Evolutionary conservation across 2,113 vertebrate genomes (phyloP), one percentile per base, ranked within the genome.

Genomic region (Ceyx melanurus): DNA sequence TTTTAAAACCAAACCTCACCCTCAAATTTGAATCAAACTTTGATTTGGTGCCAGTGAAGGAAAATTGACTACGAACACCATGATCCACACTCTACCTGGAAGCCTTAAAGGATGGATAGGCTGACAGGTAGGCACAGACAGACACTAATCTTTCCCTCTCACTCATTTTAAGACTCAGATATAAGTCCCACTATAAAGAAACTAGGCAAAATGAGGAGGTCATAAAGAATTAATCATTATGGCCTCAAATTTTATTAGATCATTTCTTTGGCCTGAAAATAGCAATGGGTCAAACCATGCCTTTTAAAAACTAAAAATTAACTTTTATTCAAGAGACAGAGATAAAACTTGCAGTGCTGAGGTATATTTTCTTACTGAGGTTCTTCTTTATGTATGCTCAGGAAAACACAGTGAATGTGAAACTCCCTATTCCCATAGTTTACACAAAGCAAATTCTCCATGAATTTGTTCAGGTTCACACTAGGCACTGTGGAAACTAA

Each of bases 251-350:
- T 92, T 89, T 85, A 89, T 93, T 86, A 92, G 84, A 89, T 76
- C 58, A 73, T 87, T 94, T 90, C 21, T 91, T 85, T 86, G 71
- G 50, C 37, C 82, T 88, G 82, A 93, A 89, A 96, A 92, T 76
- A 92, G 6, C 46, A 85, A 58, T 35, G 40, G 66, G 85, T 88
- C 81, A 87, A 82, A 92, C 11, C 29, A 29, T 71, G 29, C 33
- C 58, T 79, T 95, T 92, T 92, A 78, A 85, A 89, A 79, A 29
- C 80, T 9, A 66, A 86, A 90, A 81, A 86, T 50, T 6, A 60
- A 35, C n/a, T 68, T 90, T 78, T 72, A 65, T 78, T 89, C 42
- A 75, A 50, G 66, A 68, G 45, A 33, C 17, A 42, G 28, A 78
- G 46, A 10, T 58, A 72, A 91, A 92, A 62, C 18, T 66, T 68